Base-by-base conservation (phyloP, 1,140 invertebrate species). In the Propsilocerus akamusi region DNA sequence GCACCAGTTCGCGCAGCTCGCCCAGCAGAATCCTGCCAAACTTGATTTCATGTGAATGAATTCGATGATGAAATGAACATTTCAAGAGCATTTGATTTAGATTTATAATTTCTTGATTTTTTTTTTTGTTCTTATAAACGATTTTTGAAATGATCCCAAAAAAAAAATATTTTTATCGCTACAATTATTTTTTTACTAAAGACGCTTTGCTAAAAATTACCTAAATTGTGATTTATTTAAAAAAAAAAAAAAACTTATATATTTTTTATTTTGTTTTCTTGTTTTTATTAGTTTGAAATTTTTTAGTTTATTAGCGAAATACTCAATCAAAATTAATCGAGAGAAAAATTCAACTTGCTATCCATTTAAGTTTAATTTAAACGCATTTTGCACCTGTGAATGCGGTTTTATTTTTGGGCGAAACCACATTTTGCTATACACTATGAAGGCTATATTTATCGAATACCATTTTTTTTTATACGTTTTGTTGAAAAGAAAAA, bases 1-100 rank as follows among this genome's bases (percentile, higher is more conserved):
- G 56, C 51, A 49, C 49, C 51, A 30, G 41, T 50, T 57, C 55
- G 57, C 59, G 26, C 66, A 62, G 47, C 61, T 55, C 51, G 62
- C 53, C 50, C 58, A 57, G 53, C 47, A 57, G 11, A 41, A 17
- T 41, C 12, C 34, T n/a, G 34, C 34, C 1, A 47, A 47, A 25
- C 25, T 47, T 25, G 46, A 47, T 5, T 25, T n/a, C 10, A 25
- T 47, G 25, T 47, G 11, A 47, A 25, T 30, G 26, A 30, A 12
- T 47, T 8, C 25, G 14, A 41, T 6, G n/a, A 17, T 41, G 20
- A 41, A 14, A 41, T n/a, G n/a, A n/a, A n/a, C n/a, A n/a, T n/a
- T n/a, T n/a, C n/a, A n/a, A n/a, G n/a, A n/a, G n/a, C n/a, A n/a
- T n/a, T n/a, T n/a, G n/a, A n/a, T n/a, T n/a, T n/a, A n/a, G n/a